Base-by-base conservation (phyloP, 2,113 vertebrate species). In the Tetrao urogallus region DNA sequence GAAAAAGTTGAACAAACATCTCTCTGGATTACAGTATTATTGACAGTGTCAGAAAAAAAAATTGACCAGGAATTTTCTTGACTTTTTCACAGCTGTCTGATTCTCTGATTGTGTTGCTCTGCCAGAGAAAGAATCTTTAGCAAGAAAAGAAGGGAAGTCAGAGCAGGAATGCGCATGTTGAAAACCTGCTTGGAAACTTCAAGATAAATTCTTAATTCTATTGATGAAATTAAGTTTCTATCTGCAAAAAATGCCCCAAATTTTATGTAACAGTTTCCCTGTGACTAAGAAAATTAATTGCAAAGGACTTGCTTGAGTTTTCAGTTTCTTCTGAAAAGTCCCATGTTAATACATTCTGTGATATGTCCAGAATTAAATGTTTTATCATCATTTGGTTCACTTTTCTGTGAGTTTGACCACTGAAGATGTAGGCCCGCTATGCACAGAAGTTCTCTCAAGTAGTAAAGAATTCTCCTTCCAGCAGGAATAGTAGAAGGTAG, bases 321-420 rank as follows among this genome's bases (percentile, higher is more conserved):
- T 6, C 11, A 20, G 25, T 65, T 88, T 74, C 3, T 30, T n/a
- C 28, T 57, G 60, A 28, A 6, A 63, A 24, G 15, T 77, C 69
- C 50, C 4, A 1, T 13, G 15, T 50, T 38, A 27, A 8, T 24
- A 4, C 1, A 3, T 14, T 28, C 13, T n/a, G 2, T 18, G 10
- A 20, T 5, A 36, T 4, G 3, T 38, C 22, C 24, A 48, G 12
- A 57, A 19, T 25, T 30, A n/a, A 47, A 75, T 8, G 18, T 27
- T 1, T 61, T 60, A 43, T 10, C 11, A 24, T 30, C 17, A 40
- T 24, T 36, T 6, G 2, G 22, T 88, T 56, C 34, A 67, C 11
- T 69, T 34, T 64, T 56, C 57, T 60, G 7, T 76, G 87, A 45
- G 14, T 19, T 63, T 72, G 34, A 56, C 30, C 15, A 36, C 40